A percentile compares a stretch with the other conserved stretches of the same genome.
phyloP scores from a whole-genome alignment of 2,888 invertebrate genomes.

The Melanostoma mellinum region DNA sequence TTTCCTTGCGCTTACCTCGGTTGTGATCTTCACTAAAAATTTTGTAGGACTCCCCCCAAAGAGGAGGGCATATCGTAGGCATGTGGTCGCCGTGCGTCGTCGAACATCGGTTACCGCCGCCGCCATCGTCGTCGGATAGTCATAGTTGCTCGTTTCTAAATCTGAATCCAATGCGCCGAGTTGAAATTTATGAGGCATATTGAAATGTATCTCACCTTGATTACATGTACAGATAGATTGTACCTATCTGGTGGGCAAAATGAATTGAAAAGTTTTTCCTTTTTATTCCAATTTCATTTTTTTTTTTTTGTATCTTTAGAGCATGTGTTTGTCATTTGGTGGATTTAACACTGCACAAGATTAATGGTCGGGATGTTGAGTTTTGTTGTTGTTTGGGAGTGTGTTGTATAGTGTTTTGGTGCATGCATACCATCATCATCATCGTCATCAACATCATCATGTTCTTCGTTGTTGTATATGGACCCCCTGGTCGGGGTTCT shows the following conservation, averaged over 20 bases:
- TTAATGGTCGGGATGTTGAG: slow-evolving; percentile 69
- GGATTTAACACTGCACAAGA: slow-evolving; percentile 72
- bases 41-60: slow-evolving; percentile 37
- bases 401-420: slow-evolving; percentile 41
- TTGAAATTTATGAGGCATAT: slow-evolving; percentile 80
- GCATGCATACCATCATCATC: slow-evolving; percentile 67
- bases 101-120: not conserved
- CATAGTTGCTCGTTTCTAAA: slow-evolving; percentile 46
- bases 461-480: slow-evolving; percentile 50
- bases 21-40: slow-evolving; percentile 65
- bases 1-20: slow-evolving; percentile 30
- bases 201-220: slow-evolving; percentile 81
- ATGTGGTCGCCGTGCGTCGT: slow-evolving; percentile 24
- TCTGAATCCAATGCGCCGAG: slow-evolving; percentile 70
- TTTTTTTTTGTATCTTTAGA: slow-evolving; percentile 47
- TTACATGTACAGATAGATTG: slow-evolving; percentile 74
- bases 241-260: slow-evolving; percentile 73
- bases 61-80: slow-evolving; percentile 30
- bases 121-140: slow-evolving; percentile 22
- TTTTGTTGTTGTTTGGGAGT: slow-evolving; percentile 57
- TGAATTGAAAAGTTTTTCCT: slow-evolving; percentile 62
- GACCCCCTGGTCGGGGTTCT: slow-evolving; percentile 59
- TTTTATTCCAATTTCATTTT: slow-evolving; percentile 31
- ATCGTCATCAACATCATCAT: slow-evolving; percentile 67
- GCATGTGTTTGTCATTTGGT: slow-evolving; percentile 73